Base-by-base conservation (phyloP, 2,797 vertebrate species). In the Netta rufina region DNA sequence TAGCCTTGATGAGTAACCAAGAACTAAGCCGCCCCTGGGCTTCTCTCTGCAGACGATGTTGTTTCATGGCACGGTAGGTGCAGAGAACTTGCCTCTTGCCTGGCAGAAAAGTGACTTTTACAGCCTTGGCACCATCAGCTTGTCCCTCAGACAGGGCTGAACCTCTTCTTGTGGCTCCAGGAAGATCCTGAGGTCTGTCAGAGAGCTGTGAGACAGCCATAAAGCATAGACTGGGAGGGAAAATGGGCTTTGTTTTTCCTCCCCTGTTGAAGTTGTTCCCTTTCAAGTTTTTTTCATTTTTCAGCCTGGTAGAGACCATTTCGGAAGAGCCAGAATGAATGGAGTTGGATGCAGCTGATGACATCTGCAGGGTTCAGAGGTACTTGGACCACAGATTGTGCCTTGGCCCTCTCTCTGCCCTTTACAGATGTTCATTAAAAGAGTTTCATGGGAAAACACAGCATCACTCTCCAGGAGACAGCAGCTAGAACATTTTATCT, bases 401-500 rank as follows among this genome's bases (percentile, higher is more conserved):
- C 25, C 36, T 62, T 1, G 0, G 43, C 77, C 28, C 38, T 6
- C 1, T 60, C 66, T 38, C 66, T 93, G 85, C 70, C 73, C 22
- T 82, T 61, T 64, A 71, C 80, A 89, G 83, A 49, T 45, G 87
- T 91, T 86, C 83, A 53, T 83, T 92, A 69, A 64, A 83, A 57
- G 77, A 72, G 56, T 28, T 90, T 53, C 53, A 38, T 0, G 0
- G 60, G 87, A 53, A 84, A 87, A 45, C 89, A 84, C 24, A 45
- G 73, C 57, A 19, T 70, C 2, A 0, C 83, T 94, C 36, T 82
- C 56, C 64, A 66, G 80, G 80, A 93, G 90, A 82, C 79, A 91
- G 91, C 76, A 86, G 85, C 27, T 43, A 71, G 43, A 87, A 87
- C 33, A 30, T 95, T 94, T 92, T 82, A 32, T 87, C 88, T 92